Conservation (phyloP, 2,113 vertebrate species). For the Dermatemys mawii region DNA sequence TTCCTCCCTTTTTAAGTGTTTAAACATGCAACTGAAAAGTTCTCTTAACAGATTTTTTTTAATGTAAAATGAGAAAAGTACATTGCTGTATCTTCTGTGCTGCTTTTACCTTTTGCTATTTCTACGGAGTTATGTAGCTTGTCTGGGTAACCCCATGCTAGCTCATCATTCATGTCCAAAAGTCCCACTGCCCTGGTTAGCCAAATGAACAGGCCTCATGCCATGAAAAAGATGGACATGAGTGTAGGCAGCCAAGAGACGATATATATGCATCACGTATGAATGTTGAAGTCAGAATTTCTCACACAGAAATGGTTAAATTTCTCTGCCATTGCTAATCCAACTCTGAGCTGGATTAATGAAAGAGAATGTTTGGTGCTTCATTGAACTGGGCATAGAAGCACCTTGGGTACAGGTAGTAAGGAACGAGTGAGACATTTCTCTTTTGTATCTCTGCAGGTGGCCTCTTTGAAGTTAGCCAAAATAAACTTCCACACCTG, state of each 20-base stretch:
- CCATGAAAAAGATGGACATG: not conserved
- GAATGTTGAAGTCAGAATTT: slow-evolving; percentile 20
- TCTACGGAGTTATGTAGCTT: not conserved
- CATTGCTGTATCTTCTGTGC: not conserved
- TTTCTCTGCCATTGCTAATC: slow-evolving; percentile 55
- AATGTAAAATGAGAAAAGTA: not conserved
- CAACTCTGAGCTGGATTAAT: slow-evolving; percentile 46
- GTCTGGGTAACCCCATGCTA: not conserved
- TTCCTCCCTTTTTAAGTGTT: not conserved
- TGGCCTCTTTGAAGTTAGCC: slow-evolving; percentile 55
- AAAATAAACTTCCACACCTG: slow-evolving; percentile 67
- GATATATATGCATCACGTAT: not conserved
- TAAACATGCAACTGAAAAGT: not conserved
- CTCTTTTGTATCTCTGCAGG: slow-evolving; percentile 64
- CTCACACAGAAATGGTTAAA: slow-evolving; percentile 38
- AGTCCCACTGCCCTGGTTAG: not conserved
- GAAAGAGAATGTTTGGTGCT: slow-evolving; percentile 36
- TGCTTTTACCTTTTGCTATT: not conserved
- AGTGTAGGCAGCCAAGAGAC: not conserved
- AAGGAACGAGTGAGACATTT: slow-evolving; percentile 20
- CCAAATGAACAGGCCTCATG: not conserved
- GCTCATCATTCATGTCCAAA: not conserved
- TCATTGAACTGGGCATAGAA: not conserved
- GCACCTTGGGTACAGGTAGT: slow-evolving; percentile 29
- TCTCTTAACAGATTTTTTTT: not conserved